Evolutionary conservation across 2,888 invertebrate species (phyloP), one percentile per base, ranked within the genome.

Genomic region (Orchesellides sinensis): DNA sequence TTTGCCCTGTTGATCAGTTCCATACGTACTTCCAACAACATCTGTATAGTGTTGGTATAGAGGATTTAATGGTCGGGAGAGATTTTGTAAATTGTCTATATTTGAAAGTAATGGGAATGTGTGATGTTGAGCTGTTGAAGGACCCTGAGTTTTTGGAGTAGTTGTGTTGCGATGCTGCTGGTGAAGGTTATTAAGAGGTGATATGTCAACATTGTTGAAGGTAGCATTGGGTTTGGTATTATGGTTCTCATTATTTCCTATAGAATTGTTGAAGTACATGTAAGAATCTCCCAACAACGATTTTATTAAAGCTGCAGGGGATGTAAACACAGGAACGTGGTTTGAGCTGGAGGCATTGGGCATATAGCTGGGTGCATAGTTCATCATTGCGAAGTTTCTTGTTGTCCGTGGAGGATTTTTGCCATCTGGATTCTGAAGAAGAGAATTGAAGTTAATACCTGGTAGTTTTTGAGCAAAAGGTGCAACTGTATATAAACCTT

Each of bases 211-310:
- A 63, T 63, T 63, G 25, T 69, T 59, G 56, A 47, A 56, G 27
- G 10, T 56, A 27, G 25, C 3, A 27, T 3, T 52, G 52, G 19
- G 19, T 5, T 25, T 2, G 23, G 32, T 61, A 59, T 27, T 59
- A 17, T 61, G 29, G 19, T 3, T 23, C 8, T 1, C 32, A 32
- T 61, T 61, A 32, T 61, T 61, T 32, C 61, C 35, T 1, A 14
- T 32, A 23, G 4, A 3, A 65, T 63, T 63, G 69, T 63, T 69
- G 59, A 47, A 69, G 70, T 35, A 78, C 70, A 70, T 70, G 78
- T 78, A 78, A 29, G 78, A 70, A 69, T 78, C 78, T 61, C 78
- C 78, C 70, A 78, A 78, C 70, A 78, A 78, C 27, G 78, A 78
- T 21, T 78, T 78, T 69, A 78, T 70, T 32, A 78, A 63, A 0